Conservation (phyloP, 2,888 invertebrate genomes). For the Habrosyne pyritoides region DNA sequence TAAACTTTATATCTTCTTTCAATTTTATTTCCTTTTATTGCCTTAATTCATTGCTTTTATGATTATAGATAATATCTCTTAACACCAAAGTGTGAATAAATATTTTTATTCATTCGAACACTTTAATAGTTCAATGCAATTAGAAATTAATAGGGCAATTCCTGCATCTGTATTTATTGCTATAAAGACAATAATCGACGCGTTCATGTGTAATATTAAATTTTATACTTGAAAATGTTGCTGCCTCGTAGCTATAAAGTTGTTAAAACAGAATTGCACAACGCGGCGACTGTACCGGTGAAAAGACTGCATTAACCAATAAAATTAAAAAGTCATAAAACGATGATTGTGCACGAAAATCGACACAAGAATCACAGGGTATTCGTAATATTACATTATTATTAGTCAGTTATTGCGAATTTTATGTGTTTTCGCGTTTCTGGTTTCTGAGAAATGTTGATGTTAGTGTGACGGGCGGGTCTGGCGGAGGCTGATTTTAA, state of each 20-base stretch:
- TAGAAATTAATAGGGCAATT: slow-evolving; percentile 28
- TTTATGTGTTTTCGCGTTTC: slow-evolving; percentile 64
- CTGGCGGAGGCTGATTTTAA: slow-evolving; percentile 55
- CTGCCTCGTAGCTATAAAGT: slow-evolving; percentile 53
- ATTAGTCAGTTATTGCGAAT: slow-evolving; percentile 67
- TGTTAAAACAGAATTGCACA: slow-evolving; percentile 53
- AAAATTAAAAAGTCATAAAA: slow-evolving; percentile 75
- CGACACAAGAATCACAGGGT: slow-evolving; percentile 57
- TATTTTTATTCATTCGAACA: neutral
- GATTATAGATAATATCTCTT: no score
- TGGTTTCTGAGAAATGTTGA: slow-evolving; percentile 60
- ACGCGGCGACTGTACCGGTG: slow-evolving; percentile 36
- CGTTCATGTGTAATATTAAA: slow-evolving; percentile 24
- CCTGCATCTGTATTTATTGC: slow-evolving; percentile 31
- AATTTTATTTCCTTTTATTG: neutral
- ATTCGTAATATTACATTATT: slow-evolving; percentile 68
- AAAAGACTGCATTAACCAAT: slow-evolving; percentile 61
- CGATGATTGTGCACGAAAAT: slow-evolving; percentile 46
- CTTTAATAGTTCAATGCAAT: slow-evolving; percentile 28
- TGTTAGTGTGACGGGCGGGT: slow-evolving; percentile 59
- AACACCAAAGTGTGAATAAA: neutral
- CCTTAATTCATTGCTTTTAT: neutral
- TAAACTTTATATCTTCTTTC: neutral
- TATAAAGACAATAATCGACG: slow-evolving; percentile 30
- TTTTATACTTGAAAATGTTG: slow-evolving; percentile 26